phyloP scores from a whole-genome alignment of 2,888 invertebrate genomes.

The Ferdinandea cuprea region DNA sequence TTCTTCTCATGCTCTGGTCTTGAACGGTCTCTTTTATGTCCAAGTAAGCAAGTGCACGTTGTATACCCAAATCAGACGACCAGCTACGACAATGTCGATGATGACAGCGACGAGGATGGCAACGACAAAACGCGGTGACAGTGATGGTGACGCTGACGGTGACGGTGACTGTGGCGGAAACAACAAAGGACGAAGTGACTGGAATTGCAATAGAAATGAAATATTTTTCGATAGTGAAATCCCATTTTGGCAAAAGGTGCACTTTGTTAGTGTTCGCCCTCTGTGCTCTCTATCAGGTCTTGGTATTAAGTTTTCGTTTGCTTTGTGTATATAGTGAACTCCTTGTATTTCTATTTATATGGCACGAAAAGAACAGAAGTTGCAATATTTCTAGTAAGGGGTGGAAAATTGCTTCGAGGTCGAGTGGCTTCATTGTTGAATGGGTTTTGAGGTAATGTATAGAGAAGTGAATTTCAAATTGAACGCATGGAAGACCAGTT shows the following conservation, averaged over 20 bases:
- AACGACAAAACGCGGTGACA: too few species aligned
- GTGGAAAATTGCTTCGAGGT: slow-evolving; percentile 30
- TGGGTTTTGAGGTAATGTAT: slow-evolving; percentile 16
- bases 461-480: slow-evolving; percentile 24
- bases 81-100: slow-evolving; percentile 25
- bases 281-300: not conserved
- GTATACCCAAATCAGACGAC: slow-evolving; percentile 10
- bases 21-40: slow-evolving; percentile 35
- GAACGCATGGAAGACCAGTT: slow-evolving; percentile 19
- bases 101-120: slow-evolving; percentile 9
- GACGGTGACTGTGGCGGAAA: not conserved
- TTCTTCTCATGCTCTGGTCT: slow-evolving; percentile 6
- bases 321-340: too few species aligned
- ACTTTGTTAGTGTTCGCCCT: slow-evolving; percentile 52
- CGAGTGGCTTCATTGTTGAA: slow-evolving; percentile 47
- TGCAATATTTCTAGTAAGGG: slow-evolving; percentile 27
- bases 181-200: slow-evolving; percentile 31
- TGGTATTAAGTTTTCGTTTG: slow-evolving; percentile 27
- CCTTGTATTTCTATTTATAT: not conserved
- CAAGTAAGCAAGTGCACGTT: slow-evolving; percentile 38
- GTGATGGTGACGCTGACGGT: slow-evolving; percentile 8
- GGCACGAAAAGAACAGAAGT: slow-evolving; percentile 10
- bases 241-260: slow-evolving; percentile 57
- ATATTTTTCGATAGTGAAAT: slow-evolving; percentile 61
- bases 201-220: slow-evolving; percentile 60